phyloP scores from a whole-genome alignment of 2,113 vertebrate species.

The Rissa tridactyla region DNA sequence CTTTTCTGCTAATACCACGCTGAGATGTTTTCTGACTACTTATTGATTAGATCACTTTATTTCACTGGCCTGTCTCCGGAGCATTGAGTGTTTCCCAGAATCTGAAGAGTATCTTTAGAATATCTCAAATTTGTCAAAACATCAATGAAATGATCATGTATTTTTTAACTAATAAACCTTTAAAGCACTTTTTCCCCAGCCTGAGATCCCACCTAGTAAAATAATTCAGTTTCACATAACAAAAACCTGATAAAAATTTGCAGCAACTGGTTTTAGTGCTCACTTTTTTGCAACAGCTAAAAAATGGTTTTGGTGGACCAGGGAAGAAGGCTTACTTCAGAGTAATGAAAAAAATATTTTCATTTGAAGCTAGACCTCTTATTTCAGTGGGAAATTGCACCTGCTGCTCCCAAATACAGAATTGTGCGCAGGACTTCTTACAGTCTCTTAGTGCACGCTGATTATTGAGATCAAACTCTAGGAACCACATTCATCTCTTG shows the following conservation, averaged over 20 bases:
- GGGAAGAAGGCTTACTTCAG: not conserved
- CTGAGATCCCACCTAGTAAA: not conserved
- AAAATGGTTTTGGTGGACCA: not conserved
- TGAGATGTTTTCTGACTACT: not conserved
- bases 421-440: not conserved
- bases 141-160: not conserved
- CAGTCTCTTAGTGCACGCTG: rapidly evolving
- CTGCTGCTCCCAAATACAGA: not conserved
- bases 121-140: not conserved
- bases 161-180: not conserved
- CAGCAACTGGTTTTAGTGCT: not conserved
- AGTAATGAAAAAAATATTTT: not conserved
- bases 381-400: not conserved
- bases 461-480: not conserved
- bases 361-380: not conserved
- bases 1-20: not conserved
- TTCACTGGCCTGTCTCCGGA: not conserved
- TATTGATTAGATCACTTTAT: conserved; percentile 17
- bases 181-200: not conserved
- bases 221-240: not conserved
- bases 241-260: not conserved
- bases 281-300: not conserved
- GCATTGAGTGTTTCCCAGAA: not conserved
- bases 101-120: not conserved
- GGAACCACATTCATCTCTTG: not conserved